A percentile compares a stretch with the other conserved stretches of the same genome.
Conservation (phyloP, 23 tunicate species). For the Aplidium turbinatum region DNA sequence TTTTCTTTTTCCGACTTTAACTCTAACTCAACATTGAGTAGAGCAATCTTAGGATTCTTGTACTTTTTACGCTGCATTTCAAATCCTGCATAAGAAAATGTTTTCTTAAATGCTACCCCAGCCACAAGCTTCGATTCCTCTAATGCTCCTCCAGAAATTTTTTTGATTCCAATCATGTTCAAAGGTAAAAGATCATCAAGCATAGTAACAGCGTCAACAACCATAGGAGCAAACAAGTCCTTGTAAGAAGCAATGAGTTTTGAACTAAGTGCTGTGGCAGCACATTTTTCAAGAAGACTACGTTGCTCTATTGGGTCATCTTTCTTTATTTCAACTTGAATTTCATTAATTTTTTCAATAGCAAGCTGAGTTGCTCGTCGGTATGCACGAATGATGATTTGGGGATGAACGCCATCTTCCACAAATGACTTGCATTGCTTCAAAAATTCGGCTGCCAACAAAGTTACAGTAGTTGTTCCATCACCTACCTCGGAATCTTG, state of each 20-base stretch:
- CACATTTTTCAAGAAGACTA: conserved; percentile 80
- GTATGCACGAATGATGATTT: conserved; percentile 90
- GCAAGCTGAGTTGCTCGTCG: conserved; percentile 89
- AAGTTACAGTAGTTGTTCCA: conserved; percentile 96
- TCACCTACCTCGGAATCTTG: conserved; percentile 99
- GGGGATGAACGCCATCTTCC: conserved; percentile 98
- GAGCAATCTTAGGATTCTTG: conserved; percentile 89
- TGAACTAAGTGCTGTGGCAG: conserved; percentile 90
- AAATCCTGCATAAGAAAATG: conserved; percentile 98
- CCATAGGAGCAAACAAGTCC: conserved; percentile 96
- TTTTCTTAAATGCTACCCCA: conserved; percentile 98
- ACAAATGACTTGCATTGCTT: conserved; percentile 87
- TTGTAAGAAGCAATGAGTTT: conserved; percentile 92
- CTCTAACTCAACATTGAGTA: conserved; percentile 93
- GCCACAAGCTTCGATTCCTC: conserved; percentile 89
- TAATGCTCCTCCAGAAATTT: conserved; percentile 96
- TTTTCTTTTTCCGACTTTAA: conserved; percentile 98
- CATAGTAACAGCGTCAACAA: conserved; percentile 86
- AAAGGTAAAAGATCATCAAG: conserved; percentile 94
- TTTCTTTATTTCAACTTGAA: conserved; percentile 75
- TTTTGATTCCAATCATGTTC: conserved; percentile 98
- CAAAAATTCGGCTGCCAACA: conserved; percentile 89
- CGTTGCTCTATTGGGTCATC: conserved; percentile 83
- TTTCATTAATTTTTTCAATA: conserved; percentile 79
- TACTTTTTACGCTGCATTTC: conserved; percentile 96